phyloP scores from a whole-genome alignment of 2,888 invertebrate species.

The Lycia hirtaria region DNA sequence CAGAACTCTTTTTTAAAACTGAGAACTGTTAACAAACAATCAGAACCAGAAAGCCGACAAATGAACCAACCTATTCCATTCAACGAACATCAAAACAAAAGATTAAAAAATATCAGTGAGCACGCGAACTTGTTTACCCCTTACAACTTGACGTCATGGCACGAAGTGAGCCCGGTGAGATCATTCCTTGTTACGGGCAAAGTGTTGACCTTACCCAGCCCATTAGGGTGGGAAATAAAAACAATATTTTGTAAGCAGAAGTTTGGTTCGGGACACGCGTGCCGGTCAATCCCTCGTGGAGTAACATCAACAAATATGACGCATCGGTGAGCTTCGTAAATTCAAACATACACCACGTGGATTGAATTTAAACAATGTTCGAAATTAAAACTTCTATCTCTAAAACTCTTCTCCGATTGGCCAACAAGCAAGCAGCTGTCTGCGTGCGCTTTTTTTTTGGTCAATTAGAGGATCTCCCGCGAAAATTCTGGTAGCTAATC shows the following conservation, averaged over 20 bases:
- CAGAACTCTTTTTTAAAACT: too few relatives aligned
- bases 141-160: constrained; percentile 59
- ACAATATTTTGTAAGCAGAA: constrained; percentile 30
- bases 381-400: background rate
- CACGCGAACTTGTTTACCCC: constrained; percentile 56
- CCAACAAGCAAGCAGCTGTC: too few relatives aligned
- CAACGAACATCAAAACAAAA: constrained; percentile 48
- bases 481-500: too few relatives aligned
- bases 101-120: constrained; percentile 58
- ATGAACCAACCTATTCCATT: constrained; percentile 25
- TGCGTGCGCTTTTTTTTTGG: too few relatives aligned
- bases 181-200: constrained; percentile 53
- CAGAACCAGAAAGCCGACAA: constrained; percentile 15
- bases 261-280: constrained; percentile 19
- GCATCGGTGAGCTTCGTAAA: constrained; percentile 11
- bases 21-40: too few relatives aligned
- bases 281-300: constrained; percentile 30
- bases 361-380: background rate
- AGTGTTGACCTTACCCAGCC: constrained; percentile 54
- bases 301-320: constrained; percentile 31
- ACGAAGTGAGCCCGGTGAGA: constrained; percentile 56
- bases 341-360: background rate
- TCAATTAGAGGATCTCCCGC: too few relatives aligned
- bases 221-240: constrained; percentile 48
- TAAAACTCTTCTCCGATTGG: too few relatives aligned